Base-by-base conservation (phyloP, 2,888 invertebrate genomes). In the Euzophera pinguis region DNA sequence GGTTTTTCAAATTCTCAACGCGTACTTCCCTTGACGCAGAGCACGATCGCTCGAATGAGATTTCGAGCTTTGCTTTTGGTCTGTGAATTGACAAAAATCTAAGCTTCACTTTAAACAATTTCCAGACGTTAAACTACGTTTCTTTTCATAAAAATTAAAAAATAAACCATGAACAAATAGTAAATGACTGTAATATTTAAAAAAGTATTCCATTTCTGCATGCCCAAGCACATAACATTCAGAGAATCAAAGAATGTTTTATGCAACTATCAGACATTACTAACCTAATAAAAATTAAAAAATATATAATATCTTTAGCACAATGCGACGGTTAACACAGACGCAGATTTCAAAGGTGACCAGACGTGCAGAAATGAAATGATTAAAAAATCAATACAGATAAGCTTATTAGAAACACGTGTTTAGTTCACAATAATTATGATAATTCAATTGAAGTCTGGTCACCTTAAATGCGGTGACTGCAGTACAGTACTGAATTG, bases 331-430 rank as follows among this genome's bases (percentile, higher is more conserved):
- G 71, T 67, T 64, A 62, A 58, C 61, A 56, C 62, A 69, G 62
- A 75, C 64, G 73, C 67, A 72, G 62, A 67, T 60, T 43, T 43
- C 9, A 34, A 87, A 89, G 89, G 84, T 87, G 88, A 89, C 89
- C 89, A 90, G 89, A 90, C 88, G 88, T 86, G 89, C 89, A 90
- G 89, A 75, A 86, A 90, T 81, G 88, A 82, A 73, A 60, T 59
- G 56, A 67, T 62, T 62, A 65, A 62, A 60, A 55, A 52, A 59
- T 60, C 49, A 52, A 53, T 54, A 61, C 53, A 58, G 55, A 53
- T 54, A 47, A 47, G 39, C 52, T 47, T 13, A 27, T 48, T 49
- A 59, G 38, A 53, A 58, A 56, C 38, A 51, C 49, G 53, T 52
- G 54, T 59, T 39, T 49, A 47, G 53, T 56, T 61, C 52, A 53